Evolutionary conservation across 2,113 vertebrate species (phyloP), one percentile per base, ranked within the genome.

Genomic region (Alligator mississippiensis): DNA sequence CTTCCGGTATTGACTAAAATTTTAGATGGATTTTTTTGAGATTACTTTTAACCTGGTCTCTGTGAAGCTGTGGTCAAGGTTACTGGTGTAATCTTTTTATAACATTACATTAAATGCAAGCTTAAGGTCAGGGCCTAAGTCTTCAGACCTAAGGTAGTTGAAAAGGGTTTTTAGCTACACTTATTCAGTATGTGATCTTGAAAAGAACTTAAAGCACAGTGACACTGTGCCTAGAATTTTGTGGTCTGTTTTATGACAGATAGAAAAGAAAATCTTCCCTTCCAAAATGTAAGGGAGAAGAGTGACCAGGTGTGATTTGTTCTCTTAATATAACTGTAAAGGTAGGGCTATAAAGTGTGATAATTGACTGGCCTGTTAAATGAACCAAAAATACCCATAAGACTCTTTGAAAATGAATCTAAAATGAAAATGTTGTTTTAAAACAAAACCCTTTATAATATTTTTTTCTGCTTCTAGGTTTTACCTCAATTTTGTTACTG

Each of bases 401-500:
- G 5, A 21, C 87, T 90, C 16, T 61, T 68, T 58, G 25, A 68
- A 79, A 85, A 93, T 54, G 89, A 87, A 85, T 55, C 60, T 9
- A 63, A 38, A 64, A 62, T 80, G 5, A 90, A 92, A 88, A 34
- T 28, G 7, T 64, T 47, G 47, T 47, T 47, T 47, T 47, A 47
- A 47, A 47, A 70, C 17, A 8, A 55, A 80, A 12, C 14, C 15
- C 47, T 30, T 88, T 93, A 15, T 12, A 83, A 86, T 62, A 63
- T 0, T 1, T 78, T 80, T 95, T 89, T 93, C 47, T 93, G 90
- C 84, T 94, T 85, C 78, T 94, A 99, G 99, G 99, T 99, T 99
- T 98, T 99, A 99, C 94, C 98, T 99, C 92, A 99, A 99, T 97
- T 99, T 99, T 98, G 98, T 99, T 62, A 99, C 99, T 3, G 99